Evolutionary conservation across 1,140 invertebrate species (phyloP).

Genomic region (Bacillus rossius): DNA sequence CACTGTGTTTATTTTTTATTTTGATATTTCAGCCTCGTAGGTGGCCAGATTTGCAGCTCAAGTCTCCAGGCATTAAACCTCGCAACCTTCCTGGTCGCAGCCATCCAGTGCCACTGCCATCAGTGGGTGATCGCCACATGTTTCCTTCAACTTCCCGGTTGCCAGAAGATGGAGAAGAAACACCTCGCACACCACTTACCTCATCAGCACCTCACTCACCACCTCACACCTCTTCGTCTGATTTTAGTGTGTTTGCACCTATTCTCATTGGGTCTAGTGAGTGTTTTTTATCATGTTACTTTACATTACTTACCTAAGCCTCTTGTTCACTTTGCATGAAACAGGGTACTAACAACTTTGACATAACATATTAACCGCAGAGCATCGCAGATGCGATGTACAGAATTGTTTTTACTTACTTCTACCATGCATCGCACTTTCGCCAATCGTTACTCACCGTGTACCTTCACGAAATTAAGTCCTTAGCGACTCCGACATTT

Average conservation of each 20-base stretch:
- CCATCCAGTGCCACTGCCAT: conserved; percentile 40
- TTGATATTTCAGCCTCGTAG: conserved; percentile 60
- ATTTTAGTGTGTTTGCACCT: conserved; percentile 45
- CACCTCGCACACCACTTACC: conserved; percentile 28
- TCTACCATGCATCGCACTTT: no score
- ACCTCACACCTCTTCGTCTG: conserved; percentile 28
- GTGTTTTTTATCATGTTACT: neutral
- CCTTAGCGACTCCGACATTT: no score
- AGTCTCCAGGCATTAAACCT: conserved; percentile 87
- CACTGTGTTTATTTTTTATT: no score
- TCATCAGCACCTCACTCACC: conserved; percentile 39
- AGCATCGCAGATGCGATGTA: no score
- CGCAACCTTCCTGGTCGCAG: conserved; percentile 48
- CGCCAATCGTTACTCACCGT: no score
- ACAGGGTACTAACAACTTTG: no score
- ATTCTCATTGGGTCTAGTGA: conserved; percentile 39
- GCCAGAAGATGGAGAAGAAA: conserved; percentile 33
- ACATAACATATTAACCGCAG: no score
- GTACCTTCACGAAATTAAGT: no score
- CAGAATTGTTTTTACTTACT: no score
- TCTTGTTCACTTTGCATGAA: neutral
- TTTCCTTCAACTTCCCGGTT: conserved; percentile 42
- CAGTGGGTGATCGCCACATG: conserved; percentile 30
- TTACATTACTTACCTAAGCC: conserved; percentile 4
- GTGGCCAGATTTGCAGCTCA: conserved; percentile 81